Evolutionary conservation across 2,113 vertebrate species (phyloP).

Genomic region (Actenoides hombroni): DNA sequence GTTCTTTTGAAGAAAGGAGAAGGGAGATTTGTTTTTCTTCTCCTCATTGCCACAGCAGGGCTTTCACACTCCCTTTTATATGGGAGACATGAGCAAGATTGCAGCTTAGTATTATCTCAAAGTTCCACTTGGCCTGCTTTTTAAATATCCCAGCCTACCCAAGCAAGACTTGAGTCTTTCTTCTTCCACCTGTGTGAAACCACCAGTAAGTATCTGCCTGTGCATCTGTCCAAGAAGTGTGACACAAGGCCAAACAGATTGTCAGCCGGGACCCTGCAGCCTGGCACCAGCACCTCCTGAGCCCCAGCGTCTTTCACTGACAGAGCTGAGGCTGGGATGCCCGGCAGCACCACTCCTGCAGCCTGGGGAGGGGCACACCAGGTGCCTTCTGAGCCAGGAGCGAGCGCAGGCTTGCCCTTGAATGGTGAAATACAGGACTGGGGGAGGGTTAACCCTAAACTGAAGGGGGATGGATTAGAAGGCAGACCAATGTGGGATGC

Average conservation of each 20-base stretch:
- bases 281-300: background rate
- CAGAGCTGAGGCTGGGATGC: background rate
- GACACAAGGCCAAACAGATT: too few relatives aligned
- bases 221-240: fast-evolving
- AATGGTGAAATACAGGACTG: background rate
- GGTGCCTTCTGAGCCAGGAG: background rate
- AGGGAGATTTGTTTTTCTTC: background rate
- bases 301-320: background rate
- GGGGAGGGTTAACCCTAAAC: background rate
- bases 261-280: fast-evolving
- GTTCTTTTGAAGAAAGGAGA: background rate
- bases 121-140: background rate
- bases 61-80: background rate
- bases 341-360: fast-evolving
- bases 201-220: fast-evolving
- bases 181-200: background rate
- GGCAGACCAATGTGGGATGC: background rate
- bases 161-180: background rate
- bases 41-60: background rate
- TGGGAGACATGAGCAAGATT: background rate
- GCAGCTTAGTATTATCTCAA: background rate
- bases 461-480: background rate
- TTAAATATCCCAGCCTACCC: background rate
- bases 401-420: fast-evolving
- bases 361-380: fast-evolving